Evolutionary conservation across 2,113 vertebrate genomes (phyloP).

Genomic region (Pyrgilauda ruficollis): DNA sequence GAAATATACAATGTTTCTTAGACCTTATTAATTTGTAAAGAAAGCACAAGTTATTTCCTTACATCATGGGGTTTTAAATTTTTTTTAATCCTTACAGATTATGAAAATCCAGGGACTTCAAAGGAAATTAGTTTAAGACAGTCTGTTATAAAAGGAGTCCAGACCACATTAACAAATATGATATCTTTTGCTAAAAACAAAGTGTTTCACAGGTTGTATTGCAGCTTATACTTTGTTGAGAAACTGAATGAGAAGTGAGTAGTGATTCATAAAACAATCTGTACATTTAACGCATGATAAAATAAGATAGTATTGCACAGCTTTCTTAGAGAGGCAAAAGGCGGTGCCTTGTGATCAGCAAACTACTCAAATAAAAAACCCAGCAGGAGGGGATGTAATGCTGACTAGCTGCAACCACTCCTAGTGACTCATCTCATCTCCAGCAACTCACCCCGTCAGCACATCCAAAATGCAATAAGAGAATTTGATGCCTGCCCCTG

Average conservation of each 20-base stretch:
- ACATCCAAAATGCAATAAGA: not conserved
- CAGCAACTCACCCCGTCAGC: not conserved
- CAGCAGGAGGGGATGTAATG: not conserved
- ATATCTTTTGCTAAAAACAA: constrained; percentile 5
- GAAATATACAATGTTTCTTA: constrained; percentile 64
- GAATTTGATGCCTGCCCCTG: not conserved
- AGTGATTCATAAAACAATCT: constrained; percentile 26
- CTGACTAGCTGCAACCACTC: constrained; percentile 15
- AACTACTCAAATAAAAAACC: constrained; percentile 6
- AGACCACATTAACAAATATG: constrained; percentile 29
- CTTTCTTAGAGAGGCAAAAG: constrained; percentile 38
- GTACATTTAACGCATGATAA: not conserved
- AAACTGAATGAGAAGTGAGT: constrained; percentile 13
- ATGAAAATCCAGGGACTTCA: constrained; percentile 45
- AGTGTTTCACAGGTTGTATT: constrained; percentile 43
- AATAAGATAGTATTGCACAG: not conserved
- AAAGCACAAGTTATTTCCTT: constrained; percentile 69
- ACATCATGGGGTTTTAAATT: constrained; percentile 18
- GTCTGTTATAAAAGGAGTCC: constrained; percentile 37
- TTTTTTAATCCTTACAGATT: not conserved
- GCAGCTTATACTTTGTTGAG: not conserved
- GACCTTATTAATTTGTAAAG: constrained; percentile 71
- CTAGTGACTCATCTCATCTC: constrained; percentile 35
- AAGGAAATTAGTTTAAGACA: constrained; percentile 65
- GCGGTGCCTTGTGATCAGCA: constrained; percentile 7